Percentiles rank a stretch among this genome's conserved stretches.
phyloP scores from a whole-genome alignment of 2,797 vertebrate genomes.

The Enteromius argenteus region DNA sequence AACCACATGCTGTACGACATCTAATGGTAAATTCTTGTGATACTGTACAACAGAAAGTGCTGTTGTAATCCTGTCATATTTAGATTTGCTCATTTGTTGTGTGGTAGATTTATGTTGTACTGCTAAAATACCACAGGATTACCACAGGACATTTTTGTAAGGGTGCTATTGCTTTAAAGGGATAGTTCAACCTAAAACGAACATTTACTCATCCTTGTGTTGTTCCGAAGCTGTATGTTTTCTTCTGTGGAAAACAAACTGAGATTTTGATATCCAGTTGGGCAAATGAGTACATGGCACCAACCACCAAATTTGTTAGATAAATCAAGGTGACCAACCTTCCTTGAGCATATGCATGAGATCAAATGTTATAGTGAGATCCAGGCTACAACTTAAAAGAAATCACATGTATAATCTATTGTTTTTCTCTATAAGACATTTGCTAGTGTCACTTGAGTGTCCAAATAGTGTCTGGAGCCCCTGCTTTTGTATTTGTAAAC shows the following conservation, averaged over 20 bases:
- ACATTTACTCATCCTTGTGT: neutral
- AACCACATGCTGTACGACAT: no score
- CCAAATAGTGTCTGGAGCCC: neutral
- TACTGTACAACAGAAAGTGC: no score
- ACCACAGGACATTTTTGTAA: no score
- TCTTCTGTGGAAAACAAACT: neutral
- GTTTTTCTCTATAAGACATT: neutral
- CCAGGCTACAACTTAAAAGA: neutral
- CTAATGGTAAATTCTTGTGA: no score
- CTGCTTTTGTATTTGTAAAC: neutral
- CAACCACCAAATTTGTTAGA: neutral
- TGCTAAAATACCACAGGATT: no score
- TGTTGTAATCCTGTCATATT: no score
- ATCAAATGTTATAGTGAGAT: neutral
- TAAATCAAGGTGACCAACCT: neutral
- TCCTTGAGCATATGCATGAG: neutral
- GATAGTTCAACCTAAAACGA: neutral
- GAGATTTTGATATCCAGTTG: neutral
- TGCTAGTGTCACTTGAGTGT: neutral
- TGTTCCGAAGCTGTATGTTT: neutral
- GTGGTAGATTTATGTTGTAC: no score
- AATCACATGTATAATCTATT: neutral
- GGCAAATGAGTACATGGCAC: neutral
- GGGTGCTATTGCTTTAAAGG: neutral
- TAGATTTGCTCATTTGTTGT: no score